Base-by-base conservation (phyloP, 1,140 invertebrate genomes). In the Ceratina australensis region DNA sequence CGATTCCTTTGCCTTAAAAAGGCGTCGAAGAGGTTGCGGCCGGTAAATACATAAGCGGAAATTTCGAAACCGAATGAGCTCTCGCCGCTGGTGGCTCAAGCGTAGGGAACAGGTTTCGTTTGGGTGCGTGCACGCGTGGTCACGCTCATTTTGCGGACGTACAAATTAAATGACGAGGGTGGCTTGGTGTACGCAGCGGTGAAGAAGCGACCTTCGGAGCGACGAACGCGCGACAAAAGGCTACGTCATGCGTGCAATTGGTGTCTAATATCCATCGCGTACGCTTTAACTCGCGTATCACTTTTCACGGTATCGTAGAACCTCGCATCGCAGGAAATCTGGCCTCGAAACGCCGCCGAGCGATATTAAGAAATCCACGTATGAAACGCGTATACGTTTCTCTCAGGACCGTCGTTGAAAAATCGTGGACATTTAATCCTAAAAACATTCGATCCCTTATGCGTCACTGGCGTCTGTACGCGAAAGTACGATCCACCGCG, bases 211-310 rank as follows among this genome's bases (percentile, higher is more conserved):
- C 74, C 74, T 77, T 77, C 57, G 56, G 20, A n/a, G 42, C 56
- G 49, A 66, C 64, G 16, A 66, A 49, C 42, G 65, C 49, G 57
- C 56, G 68, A 78, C 69, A 78, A 78, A 72, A 72, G 69, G 50
- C 69, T 72, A 78, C 76, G 76, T 78, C 76, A 78, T 71, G 60
- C 68, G 60, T 72, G 49, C 76, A 59, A 64, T 64, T 72, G 76
- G 59, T 72, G 76, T 78, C 76, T 65, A 78, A 72, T 72, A 64
- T 72, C 60, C 69, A 61, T 42, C 69, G 4, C 8, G 33, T 71
- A 47, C 68, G 54, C 54, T 71, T 59, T 71, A 71, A 71, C 68
- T 71, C 12, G 24, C 64, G 54, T 75, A 60, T 75, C 65, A 57
- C 42, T 75, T 75, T 75, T 68, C 73, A 59, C 65, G 61, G 22